Evolutionary conservation across 2,888 invertebrate species (phyloP).

Genomic region (Hypselothyrea guttata): DNA sequence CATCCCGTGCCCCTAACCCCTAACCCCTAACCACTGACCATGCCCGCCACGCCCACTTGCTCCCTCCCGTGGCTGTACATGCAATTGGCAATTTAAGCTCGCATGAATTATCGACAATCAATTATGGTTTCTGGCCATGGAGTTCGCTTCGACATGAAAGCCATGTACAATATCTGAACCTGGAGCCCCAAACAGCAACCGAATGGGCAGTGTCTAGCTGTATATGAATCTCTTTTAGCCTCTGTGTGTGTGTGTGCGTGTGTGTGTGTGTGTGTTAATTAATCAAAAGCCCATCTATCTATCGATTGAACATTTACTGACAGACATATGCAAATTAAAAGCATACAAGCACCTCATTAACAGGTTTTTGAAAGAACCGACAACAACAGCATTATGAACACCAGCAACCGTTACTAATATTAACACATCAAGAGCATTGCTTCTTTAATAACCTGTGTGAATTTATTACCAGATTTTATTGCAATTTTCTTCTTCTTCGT

Average conservation of each 20-base stretch:
- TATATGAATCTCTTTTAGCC: conserved; percentile 9
- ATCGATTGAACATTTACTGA: conserved; percentile 70
- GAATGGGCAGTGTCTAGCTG: conserved; percentile 6
- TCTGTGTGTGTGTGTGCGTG: conserved; percentile 6
- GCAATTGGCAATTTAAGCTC: conserved; percentile 81
- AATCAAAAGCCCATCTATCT: conserved; percentile 73
- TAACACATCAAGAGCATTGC: background rate
- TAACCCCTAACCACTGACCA: background rate
- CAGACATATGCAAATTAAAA: conserved; percentile 70
- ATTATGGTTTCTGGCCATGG: conserved; percentile 72
- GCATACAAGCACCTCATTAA: conserved; percentile 73
- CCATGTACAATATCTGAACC: conserved; percentile 3
- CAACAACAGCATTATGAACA: conserved; percentile 24
- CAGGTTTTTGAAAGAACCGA: conserved; percentile 51
- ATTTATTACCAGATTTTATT: no score
- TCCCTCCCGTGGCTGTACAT: conserved; percentile 23
- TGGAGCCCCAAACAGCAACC: background rate
- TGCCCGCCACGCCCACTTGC: background rate
- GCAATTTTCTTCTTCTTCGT: no score
- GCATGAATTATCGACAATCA: conserved; percentile 80
- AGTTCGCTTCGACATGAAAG: conserved; percentile 23
- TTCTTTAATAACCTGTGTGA: no score
- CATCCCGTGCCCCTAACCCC: background rate
- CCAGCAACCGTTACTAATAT: conserved; percentile 8
- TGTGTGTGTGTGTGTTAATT: conserved; percentile 61